phyloP scores from a whole-genome alignment of 2,113 vertebrate species.

The Nycticryphes semicollaris region DNA sequence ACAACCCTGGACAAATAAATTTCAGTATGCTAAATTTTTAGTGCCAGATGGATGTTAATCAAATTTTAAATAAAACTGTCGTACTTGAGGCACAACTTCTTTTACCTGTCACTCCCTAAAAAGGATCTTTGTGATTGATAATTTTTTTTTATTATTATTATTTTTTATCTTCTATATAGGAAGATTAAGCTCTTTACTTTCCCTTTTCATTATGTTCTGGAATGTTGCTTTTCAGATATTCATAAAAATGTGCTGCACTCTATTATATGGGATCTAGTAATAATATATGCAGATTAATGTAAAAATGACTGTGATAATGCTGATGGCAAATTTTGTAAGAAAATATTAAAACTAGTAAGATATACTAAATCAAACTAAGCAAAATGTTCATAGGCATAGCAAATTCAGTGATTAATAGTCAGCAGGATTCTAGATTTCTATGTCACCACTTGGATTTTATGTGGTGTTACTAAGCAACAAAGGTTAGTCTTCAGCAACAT shows the following conservation, averaged over 20 bases:
- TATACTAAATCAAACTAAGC: neutral
- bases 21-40: neutral
- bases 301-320: neutral
- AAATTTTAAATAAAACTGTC: neutral
- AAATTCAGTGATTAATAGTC: conserved; percentile 51
- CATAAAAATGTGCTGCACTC: neutral
- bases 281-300: neutral
- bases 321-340: neutral
- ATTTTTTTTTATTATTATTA: fast-evolving
- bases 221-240: neutral
- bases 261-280: neutral
- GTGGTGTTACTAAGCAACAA: conserved; percentile 65
- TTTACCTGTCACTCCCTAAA: neutral
- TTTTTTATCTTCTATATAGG: neutral
- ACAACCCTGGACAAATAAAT: neutral
- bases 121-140: neutral
- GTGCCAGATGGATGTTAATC: neutral
- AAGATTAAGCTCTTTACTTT: neutral
- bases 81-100: neutral
- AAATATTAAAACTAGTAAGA: neutral
- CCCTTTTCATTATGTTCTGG: neutral
- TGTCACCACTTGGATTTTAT: conserved; percentile 31
- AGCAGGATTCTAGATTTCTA: conserved; percentile 35
- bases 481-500: conserved; percentile 45
- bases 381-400: neutral